Base-by-base conservation (phyloP, 2,888 invertebrate species). In the Caenorhabditis japonica region DNA sequence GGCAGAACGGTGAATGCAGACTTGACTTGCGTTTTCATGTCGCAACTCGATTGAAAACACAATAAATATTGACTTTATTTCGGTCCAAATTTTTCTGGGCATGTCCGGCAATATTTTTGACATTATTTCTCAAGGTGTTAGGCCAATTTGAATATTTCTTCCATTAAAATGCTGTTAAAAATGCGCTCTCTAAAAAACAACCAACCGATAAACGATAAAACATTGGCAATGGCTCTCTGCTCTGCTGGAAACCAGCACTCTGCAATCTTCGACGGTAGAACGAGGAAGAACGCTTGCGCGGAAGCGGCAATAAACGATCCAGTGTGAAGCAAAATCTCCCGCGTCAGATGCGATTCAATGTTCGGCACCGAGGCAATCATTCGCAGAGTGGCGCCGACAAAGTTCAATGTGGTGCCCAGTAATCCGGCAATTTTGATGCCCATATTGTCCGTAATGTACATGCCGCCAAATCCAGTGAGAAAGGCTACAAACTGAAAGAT, bases 371-470 rank as follows among this genome's bases (percentile, higher is more conserved):
- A 79, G 0, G 78, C 66, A 10, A 55, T 55, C 46, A 79, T 55
- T 27, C 78, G 74, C 19, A 79, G 41, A 1, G 72, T 33, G 19
- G 76, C 72, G 17, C 76, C 76, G 17, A 69, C 46, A 7, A 76
- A 23, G 44, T 79, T 79, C 17, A 76, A 39, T 36, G 47, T 61
- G 0, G 75, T 69, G 7, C 79, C 76, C 3, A 71, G 47, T 1
- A 64, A 43, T 3, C 69, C 47, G 21, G 84, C 80, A n/a, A 79
- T 71, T 23, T 73, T 74, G 38, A 84, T 84, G n/a, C 85, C 86
- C 49, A 78, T 77, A 44, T 76, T 71, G 12, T 89, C 89, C 0
- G 88, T 84, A 13, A 88, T 72, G 70, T 79, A 85, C 82, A 85
- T 84, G 49, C 85, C 85, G 34, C 82, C 72, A 21, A 85, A 60